Evolutionary conservation across 2,797 vertebrate genomes (phyloP), one percentile per base, ranked within the genome.

Genomic region (Lithobates pipiens): DNA sequence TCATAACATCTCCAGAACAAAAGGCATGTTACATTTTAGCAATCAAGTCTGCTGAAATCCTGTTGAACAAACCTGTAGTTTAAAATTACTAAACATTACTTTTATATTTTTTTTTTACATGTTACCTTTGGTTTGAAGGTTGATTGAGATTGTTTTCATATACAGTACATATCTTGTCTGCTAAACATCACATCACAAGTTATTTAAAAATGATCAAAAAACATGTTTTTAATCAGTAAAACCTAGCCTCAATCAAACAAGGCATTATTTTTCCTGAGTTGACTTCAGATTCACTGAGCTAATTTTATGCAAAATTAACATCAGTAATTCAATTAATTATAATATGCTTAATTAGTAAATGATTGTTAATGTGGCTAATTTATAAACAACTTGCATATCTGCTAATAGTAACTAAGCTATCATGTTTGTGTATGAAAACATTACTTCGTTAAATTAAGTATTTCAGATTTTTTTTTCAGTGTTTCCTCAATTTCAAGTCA

Each of bases 261-360:
- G 82, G 74, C 82, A 84, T 84, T 84, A 76, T 83, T 83, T 77
- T 70, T 73, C 44, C 82, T 42, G 82, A 76, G 65, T n/a, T 84
- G 82, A 83, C 82, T 83, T 36, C 29, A 69, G 73, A 84, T 84
- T 84, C 74, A 54, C 42, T 76, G 13, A 84, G 74, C 29, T 84
- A 76, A 84, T 76, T 76, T 76, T 77, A 84, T 84, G 82, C 82
- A 77, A 76, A 84, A 84, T 76, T 76, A 84, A 77, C 82, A 77
- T 77, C 44, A 70, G 63, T 77, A 57, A 84, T 84, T 76, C 54
- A 84, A 84, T 77, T 84, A 84, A 84, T 84, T 84, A 84, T 69
- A 84, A 77, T 83, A 76, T 76, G 74, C 65, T 61, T 84, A 84
- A 84, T 84, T 84, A 77, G 82, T 69, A 77, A 76, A 76, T 70